Evolutionary conservation across 2,888 invertebrate species (phyloP), one percentile per base, ranked within the genome.

Genomic region (Lochmaea capreae): DNA sequence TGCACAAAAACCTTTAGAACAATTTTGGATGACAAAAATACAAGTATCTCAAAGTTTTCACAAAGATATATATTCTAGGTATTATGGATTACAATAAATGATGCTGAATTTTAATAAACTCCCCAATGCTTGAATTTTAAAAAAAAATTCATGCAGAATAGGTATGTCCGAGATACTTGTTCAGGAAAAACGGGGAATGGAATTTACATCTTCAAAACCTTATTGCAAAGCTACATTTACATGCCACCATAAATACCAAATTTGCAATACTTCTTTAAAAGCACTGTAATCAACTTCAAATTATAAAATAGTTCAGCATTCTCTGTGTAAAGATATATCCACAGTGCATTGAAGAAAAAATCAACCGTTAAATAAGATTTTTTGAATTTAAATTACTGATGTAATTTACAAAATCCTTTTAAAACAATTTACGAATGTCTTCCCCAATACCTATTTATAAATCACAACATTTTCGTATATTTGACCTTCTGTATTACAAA

Each of bases 21-120:
- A 54, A 4, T 54, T 10, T 9, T 54, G 46, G 14, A 46, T 46
- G 33, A 33, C 33, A 33, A 33, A 33, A n/a, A 6, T n/a, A 49
- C n/a, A 10, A 10, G 54, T 54, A 54, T 54, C 54, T 54, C 54
- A 54, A 54, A 54, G 16, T 54, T 16, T 54, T 54, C 9, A 54
- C 8, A 18, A 54, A 54, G 54, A 54, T 54, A 54, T 54, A 11
- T 26, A 26, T 26, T 2, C 26, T 26, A 43, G 43, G 11, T 49
- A 16, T 9, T 4, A 16, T n/a, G 18, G n/a, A 18, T 54, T 54
- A 9, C 49, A 49, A 49, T 16, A 16, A 16, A n/a, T 54, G 16
- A 9, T 9, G 16, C 9, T 18, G 52, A n/a, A 16, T 18, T 54
- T 11, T 12, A 43, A 43, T 43, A 12, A 43, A 46, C 14, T 46